Conservation (phyloP, 1,140 invertebrate species). For the Pissodes strobi region DNA sequence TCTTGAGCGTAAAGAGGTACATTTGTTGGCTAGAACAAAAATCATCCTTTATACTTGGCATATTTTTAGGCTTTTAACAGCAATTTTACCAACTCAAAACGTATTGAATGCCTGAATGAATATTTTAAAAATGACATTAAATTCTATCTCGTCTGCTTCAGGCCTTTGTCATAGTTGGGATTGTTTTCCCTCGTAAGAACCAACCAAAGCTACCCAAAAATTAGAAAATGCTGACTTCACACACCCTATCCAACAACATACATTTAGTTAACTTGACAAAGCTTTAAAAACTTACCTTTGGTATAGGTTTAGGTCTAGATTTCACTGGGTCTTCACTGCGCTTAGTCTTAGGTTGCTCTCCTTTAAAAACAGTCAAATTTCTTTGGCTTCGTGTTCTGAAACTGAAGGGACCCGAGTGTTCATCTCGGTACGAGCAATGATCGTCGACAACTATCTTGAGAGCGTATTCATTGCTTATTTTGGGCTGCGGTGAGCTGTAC, state of each 20-base stretch:
- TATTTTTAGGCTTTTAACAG: background rate
- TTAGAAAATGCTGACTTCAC: too few species aligned
- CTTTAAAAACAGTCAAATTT: conserved; percentile 64
- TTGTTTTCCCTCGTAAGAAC: too few species aligned
- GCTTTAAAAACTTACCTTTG: conserved; percentile 31
- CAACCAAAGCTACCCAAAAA: too few species aligned
- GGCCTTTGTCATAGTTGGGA: too few species aligned
- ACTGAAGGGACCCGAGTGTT: conserved; percentile 78
- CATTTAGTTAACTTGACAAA: too few species aligned
- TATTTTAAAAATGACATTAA: too few species aligned
- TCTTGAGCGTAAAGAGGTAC: conserved; percentile 20
- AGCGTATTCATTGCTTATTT: conserved; percentile 57
- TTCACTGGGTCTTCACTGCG: conserved; percentile 14
- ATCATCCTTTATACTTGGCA: background rate
- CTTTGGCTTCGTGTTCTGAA: conserved; percentile 80
- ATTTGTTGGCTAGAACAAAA: background rate
- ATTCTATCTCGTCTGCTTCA: too few species aligned
- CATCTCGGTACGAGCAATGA: conserved; percentile 67
- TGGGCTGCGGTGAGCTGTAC: conserved; percentile 62
- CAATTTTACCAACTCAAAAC: background rate
- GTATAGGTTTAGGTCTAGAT: conserved; percentile 14
- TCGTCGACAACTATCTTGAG: conserved; percentile 60
- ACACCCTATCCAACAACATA: too few species aligned
- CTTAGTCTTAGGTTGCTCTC: conserved; percentile 48
- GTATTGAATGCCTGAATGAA: too few species aligned